These are phyloP conservation scores for Fukomys damarensis DNA, from an alignment of 2,113 vertebrate species.

Conservation along the genomic window DNA sequence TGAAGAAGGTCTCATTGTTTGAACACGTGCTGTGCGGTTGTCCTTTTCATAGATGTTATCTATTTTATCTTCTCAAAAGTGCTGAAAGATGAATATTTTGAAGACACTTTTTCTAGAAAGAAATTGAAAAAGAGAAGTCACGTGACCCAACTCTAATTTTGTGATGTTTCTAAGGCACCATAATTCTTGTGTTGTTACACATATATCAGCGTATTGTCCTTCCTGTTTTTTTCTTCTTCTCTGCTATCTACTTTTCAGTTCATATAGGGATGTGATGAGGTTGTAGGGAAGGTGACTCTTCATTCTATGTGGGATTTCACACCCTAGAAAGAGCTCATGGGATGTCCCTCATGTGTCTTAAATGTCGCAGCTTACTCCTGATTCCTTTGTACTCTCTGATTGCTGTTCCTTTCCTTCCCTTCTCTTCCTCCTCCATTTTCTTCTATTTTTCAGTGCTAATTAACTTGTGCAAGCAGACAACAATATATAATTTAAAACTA, in stretches of 20 bases:
- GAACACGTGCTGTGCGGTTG: no score
- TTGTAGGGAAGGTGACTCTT: not conserved
- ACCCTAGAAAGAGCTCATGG: not conserved
- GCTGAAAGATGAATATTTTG: not conserved
- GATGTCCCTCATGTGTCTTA: rapidly evolving
- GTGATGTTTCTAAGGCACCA: rapidly evolving
- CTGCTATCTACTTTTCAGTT: not conserved
- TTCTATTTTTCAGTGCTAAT: rapidly evolving
- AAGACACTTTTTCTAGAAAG: not conserved
- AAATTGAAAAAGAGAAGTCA: not conserved
- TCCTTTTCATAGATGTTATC: not conserved
- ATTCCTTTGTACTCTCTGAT: rapidly evolving
- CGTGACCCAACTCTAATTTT: rapidly evolving
- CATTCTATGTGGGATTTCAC: not conserved
- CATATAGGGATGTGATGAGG: rapidly evolving
- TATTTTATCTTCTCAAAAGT: not conserved
- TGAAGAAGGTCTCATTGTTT: not conserved
- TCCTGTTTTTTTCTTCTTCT: not conserved
- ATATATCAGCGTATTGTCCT: no score
- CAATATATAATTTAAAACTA: not conserved
- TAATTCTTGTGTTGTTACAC: not conserved
- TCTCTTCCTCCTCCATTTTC: not conserved
- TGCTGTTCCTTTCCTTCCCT: no score
- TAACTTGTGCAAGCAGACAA: not conserved
- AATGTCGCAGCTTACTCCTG: rapidly evolving